These are phyloP conservation scores for Cryptophagus acutangulus DNA, from an alignment of 2,888 invertebrate genomes.

Conservation along the genomic window DNA sequence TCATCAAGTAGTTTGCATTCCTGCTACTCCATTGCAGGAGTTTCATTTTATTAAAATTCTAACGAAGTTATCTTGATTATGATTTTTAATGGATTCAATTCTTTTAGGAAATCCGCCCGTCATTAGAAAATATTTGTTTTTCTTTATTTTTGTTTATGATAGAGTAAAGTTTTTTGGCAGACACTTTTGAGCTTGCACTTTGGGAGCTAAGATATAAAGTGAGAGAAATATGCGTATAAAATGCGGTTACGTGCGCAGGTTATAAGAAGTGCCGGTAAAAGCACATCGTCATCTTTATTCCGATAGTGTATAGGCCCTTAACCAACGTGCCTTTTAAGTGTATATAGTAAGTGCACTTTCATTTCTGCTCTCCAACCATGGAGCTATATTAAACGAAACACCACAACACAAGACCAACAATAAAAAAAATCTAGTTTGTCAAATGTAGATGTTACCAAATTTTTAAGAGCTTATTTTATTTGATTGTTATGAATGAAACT, in stretches of 20 bases:
- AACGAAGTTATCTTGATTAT: no score
- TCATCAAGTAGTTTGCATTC: no score
- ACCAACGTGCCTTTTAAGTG: conserved; percentile 15
- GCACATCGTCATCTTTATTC: conserved; percentile 25
- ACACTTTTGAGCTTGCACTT: no score
- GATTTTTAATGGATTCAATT: no score
- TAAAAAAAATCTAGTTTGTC: background rate
- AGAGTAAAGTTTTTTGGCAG: no score
- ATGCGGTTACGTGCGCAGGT: conserved; percentile 24
- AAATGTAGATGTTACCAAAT: no score
- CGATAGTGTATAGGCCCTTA: conserved; percentile 21
- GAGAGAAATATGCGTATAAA: conserved; percentile 28
- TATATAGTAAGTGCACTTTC: conserved; percentile 9
- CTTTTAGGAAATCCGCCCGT: no score
- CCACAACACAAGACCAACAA: background rate
- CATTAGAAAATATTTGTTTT: no score
- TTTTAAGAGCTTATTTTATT: background rate
- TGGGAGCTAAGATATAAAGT: conserved; percentile 23
- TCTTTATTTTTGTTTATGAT: no score
- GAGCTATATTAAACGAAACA: background rate
- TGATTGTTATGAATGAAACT: background rate
- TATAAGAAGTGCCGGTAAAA: conserved; percentile 24
- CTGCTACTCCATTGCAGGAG: no score
- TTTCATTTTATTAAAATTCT: no score
- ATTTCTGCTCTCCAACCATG: background rate